These are phyloP conservation scores for Buphagus erythrorhynchus DNA, from an alignment of 2,797 vertebrate genomes.

Conservation along the genomic window DNA sequence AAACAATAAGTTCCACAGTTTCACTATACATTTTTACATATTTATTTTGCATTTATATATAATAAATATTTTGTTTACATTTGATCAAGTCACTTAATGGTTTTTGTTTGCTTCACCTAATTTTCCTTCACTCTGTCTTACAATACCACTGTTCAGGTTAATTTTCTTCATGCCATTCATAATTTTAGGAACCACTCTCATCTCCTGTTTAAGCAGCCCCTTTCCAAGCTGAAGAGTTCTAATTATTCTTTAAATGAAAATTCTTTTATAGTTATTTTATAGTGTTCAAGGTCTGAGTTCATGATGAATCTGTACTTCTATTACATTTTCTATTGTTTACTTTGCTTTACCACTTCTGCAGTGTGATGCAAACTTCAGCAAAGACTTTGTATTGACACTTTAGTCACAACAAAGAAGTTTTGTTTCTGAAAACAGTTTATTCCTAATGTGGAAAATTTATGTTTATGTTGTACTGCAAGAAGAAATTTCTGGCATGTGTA, in stretches of 20 bases:
- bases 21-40: background rate
- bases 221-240: background rate
- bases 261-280: background rate
- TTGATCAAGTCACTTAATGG: background rate
- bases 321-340: background rate
- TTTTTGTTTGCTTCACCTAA: background rate
- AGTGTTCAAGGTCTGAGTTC: background rate
- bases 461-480: background rate
- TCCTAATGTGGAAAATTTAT: background rate
- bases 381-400: background rate
- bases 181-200: background rate
- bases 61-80: slow-evolving; percentile 4
- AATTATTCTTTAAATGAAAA: background rate
- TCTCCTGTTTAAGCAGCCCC: background rate
- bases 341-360: background rate
- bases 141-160: background rate
- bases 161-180: background rate
- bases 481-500: background rate
- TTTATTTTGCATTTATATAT: background rate
- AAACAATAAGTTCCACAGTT: background rate
- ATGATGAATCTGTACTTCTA: background rate
- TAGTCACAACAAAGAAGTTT: background rate
- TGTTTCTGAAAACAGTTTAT: background rate
- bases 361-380: background rate
- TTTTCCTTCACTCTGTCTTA: background rate